These are phyloP conservation scores for Trachemys scripta DNA, from an alignment of 2,113 vertebrate species.

Conservation along the genomic window DNA sequence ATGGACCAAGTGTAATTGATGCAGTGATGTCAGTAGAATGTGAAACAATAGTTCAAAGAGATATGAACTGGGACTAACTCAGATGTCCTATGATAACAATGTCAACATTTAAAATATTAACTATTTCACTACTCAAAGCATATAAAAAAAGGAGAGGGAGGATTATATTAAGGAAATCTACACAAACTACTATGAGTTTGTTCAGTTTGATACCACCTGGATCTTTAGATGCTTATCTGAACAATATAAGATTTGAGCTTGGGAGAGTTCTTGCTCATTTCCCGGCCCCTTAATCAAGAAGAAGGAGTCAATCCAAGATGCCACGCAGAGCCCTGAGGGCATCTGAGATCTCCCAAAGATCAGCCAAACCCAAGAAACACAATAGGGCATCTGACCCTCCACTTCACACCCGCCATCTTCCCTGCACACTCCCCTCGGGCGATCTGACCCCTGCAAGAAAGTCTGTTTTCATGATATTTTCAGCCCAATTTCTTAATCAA, in stretches of 20 bases:
- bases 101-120: not conserved
- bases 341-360: not conserved
- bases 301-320: not conserved
- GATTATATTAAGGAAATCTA: not conserved
- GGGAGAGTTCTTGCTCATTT: not conserved
- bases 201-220: not conserved
- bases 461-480: not conserved
- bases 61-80: not conserved
- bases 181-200: not conserved
- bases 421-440: no score
- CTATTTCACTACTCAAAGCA: not conserved
- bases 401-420: no score
- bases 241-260: no score
- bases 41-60: not conserved
- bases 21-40: slow-evolving; percentile 1
- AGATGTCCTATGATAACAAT: not conserved
- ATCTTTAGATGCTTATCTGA: no score
- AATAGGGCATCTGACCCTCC: not conserved
- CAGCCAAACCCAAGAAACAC: not conserved
- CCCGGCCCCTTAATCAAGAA: not conserved
- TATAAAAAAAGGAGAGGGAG: not conserved
- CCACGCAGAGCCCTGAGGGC: not conserved
- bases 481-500: not conserved
- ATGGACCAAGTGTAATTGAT: not conserved
- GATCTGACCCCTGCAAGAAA: not conserved